Conservation (phyloP, 2,113 vertebrate genomes). For the Aegithalos caudatus region DNA sequence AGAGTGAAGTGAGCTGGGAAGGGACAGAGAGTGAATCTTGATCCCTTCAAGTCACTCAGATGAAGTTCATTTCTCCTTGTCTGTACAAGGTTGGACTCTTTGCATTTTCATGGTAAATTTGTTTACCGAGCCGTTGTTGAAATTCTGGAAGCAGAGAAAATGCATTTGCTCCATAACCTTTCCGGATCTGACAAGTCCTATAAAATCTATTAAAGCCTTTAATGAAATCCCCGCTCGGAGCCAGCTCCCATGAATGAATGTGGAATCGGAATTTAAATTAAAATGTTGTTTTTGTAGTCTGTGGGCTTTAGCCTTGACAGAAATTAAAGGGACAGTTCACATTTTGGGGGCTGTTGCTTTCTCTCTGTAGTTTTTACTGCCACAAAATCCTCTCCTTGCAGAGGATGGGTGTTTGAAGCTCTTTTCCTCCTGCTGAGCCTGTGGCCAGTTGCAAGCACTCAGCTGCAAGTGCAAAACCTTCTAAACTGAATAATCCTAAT, state of each 20-base stretch:
- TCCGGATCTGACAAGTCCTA: slow-evolving; percentile 71
- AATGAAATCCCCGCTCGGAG: slow-evolving; percentile 72
- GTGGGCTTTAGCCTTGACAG: slow-evolving; percentile 43
- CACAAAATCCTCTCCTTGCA: neutral
- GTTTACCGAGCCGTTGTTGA: slow-evolving; percentile 64
- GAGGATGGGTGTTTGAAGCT: neutral
- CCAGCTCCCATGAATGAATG: slow-evolving; percentile 68
- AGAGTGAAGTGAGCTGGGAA: rapidly evolving
- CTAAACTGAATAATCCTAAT: neutral
- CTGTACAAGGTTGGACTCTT: slow-evolving; percentile 17
- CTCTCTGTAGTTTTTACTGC: neutral
- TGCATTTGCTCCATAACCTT: slow-evolving; percentile 73
- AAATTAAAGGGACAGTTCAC: slow-evolving; percentile 55
- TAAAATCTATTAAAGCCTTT: slow-evolving; percentile 77
- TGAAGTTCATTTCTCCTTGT: slow-evolving; percentile 50
- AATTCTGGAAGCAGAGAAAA: slow-evolving; percentile 75
- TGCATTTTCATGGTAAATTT: slow-evolving; percentile 69
- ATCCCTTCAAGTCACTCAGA: slow-evolving; percentile 6
- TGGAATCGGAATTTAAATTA: slow-evolving; percentile 74
- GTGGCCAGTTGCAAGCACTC: neutral
- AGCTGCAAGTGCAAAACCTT: neutral
- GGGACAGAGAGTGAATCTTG: neutral
- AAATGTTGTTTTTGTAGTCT: slow-evolving; percentile 69
- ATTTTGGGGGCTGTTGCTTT: neutral
- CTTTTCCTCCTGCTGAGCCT: neutral